Evolutionary conservation across 2,113 vertebrate species (phyloP), one percentile per base, ranked within the genome.

Genomic region (Hemiscyllium ocellatum): DNA sequence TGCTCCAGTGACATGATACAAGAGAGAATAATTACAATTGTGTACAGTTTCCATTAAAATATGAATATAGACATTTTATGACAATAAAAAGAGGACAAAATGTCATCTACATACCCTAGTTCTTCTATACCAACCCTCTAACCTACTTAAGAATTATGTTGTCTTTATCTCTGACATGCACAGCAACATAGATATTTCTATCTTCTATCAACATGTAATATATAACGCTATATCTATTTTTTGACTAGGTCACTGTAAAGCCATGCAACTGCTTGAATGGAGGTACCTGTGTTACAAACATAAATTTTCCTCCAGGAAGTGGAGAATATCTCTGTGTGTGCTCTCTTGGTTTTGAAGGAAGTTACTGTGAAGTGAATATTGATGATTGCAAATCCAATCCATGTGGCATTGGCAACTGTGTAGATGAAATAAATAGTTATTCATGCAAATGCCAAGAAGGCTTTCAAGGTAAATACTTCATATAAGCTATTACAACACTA

Each of bases 211-310:
- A n/a, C 5, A 12, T 86, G 50, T 37, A 29, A 24, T 24, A 66
- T 80, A 37, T 42, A 95, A 65, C 61, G 7, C 17, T 68, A 15
- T 50, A 4, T 95, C n/a, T 86, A 8, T 83, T 89, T 95, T 95
- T 66, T 95, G 61, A 66, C 2, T 96, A 99, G 99, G 97, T 99
- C 96, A 97, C 96, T 69, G 98, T 99, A 96, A 97, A 96, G 56
- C 95, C 98, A 0, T 99, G 98, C 96, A 97, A 97, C 33, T 99
- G 99, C 96, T 96, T 98, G 94, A 98, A 99, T 4, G 98, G 97
- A 87, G 98, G 98, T 56, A 97, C 98, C 0, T 99, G 98, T 97
- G 97, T 98, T 47, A 97, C 98, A 96, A 96, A 97, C 85, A 13
- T 96, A 87, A 97, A 97, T 96, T 97, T 97, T 95, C 97, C 98